Evolutionary conservation across 1,140 invertebrate genomes (phyloP).

Genomic region (Calycopis cecrops): DNA sequence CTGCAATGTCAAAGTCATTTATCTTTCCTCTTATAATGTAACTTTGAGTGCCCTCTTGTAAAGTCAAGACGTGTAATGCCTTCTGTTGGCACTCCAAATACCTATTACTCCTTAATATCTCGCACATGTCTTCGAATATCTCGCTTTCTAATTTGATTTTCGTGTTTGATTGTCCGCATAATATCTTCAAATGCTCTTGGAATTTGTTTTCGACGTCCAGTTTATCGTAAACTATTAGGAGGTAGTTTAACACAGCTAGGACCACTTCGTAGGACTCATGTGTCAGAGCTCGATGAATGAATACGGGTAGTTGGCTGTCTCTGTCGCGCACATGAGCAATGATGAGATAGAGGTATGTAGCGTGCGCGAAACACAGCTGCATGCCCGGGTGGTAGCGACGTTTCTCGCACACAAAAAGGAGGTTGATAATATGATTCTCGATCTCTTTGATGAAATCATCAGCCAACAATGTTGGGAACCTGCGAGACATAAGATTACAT

Average conservation of each 20-base stretch:
- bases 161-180: conserved; percentile 18
- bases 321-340: conserved; percentile 29
- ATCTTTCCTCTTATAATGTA: conserved; percentile 35
- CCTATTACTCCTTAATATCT: conserved; percentile 32
- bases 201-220: conserved; percentile 36
- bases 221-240: conserved; percentile 36
- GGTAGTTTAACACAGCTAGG: conserved; percentile 40
- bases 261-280: conserved; percentile 48
- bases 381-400: conserved; percentile 29
- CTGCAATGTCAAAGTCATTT: conserved; percentile 17
- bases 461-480: conserved; percentile 36
- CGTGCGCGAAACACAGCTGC: conserved; percentile 42
- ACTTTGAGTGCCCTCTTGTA: conserved; percentile 37
- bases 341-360: conserved; percentile 35
- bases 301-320: conserved; percentile 12
- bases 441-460: conserved; percentile 31
- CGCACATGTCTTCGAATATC: conserved; percentile 33
- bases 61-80: conserved; percentile 39
- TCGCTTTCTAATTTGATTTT: conserved; percentile 16
- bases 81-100: conserved; percentile 57
- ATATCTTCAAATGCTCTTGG: conserved; percentile 33
- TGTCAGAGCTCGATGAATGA: conserved; percentile 31
- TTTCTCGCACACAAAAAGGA: conserved; percentile 30
- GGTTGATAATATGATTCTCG: conserved; percentile 22
- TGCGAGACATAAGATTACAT: conserved; percentile 33